These are phyloP conservation scores for Drosophila tropicalis DNA, from an alignment of 1,140 invertebrate species.

Conservation along the genomic window DNA sequence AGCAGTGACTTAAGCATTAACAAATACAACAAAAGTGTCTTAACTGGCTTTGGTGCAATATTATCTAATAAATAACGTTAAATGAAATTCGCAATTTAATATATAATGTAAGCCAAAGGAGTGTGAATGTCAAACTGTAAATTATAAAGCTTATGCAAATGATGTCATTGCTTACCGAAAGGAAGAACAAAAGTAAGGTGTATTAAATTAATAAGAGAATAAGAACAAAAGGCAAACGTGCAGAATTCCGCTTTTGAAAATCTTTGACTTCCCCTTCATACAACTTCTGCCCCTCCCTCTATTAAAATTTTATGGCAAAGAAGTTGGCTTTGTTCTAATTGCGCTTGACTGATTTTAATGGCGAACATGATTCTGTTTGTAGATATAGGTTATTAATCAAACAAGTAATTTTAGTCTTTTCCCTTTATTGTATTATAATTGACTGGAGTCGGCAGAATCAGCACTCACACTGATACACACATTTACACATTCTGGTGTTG, in stretches of 20 bases:
- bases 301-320: conserved; percentile 57
- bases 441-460: conserved; percentile 44
- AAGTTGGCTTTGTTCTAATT: conserved; percentile 74
- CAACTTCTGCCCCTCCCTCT: conserved; percentile 12
- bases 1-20: too few relatives aligned
- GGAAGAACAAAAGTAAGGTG: not conserved
- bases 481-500: conserved; percentile 23
- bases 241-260: conserved; percentile 64
- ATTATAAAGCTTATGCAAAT: conserved; percentile 30
- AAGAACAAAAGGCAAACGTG: conserved; percentile 54
- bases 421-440: conserved; percentile 75
- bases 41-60: too few relatives aligned
- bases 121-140: conserved; percentile 47
- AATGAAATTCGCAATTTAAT: too few relatives aligned
- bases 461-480: not conserved
- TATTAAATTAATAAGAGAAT: conserved; percentile 2
- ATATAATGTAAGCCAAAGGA: too few relatives aligned
- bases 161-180: conserved; percentile 61
- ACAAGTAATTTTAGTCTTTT: conserved; percentile 30
- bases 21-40: too few relatives aligned
- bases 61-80: too few relatives aligned
- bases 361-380: conserved; percentile 33
- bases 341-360: conserved; percentile 79
- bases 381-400: conserved; percentile 73
- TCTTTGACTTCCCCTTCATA: conserved; percentile 3